These are phyloP conservation scores for Galbula dea DNA, from an alignment of 2,113 vertebrate species.

Conservation along the genomic window DNA sequence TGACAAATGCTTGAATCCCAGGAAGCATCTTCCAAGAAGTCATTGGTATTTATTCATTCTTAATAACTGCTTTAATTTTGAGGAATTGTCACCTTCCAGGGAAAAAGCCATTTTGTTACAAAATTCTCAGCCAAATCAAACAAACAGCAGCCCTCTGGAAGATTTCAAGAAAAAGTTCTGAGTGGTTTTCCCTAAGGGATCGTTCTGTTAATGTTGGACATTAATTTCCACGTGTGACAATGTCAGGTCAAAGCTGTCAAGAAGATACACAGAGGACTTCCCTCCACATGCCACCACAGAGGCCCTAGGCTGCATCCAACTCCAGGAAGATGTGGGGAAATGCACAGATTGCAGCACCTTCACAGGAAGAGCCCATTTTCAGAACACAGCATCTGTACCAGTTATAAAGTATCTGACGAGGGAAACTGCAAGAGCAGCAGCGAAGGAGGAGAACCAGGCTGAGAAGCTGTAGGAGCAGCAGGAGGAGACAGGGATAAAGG, in stretches of 20 bases:
- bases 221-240: neutral
- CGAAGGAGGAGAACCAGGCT: neutral
- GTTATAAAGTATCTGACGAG: neutral
- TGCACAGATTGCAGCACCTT: neutral
- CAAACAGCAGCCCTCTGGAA: neutral
- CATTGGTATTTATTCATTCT: neutral
- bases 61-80: neutral
- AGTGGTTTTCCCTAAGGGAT: neutral
- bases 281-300: rapidly evolving
- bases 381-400: neutral
- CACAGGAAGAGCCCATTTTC: neutral
- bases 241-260: neutral
- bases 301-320: neutral
- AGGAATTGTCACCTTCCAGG: neutral
- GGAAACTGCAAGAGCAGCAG: neutral
- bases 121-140: neutral
- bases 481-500: constrained; percentile 24
- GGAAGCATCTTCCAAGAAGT: neutral
- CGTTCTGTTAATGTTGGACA: neutral
- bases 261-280: neutral
- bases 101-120: neutral
- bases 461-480: constrained; percentile 27
- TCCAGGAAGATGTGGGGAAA: neutral
- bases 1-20: neutral
- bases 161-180: neutral